Base-by-base conservation (phyloP, 2,888 invertebrate genomes). In the Tachystola acroxantha region DNA sequence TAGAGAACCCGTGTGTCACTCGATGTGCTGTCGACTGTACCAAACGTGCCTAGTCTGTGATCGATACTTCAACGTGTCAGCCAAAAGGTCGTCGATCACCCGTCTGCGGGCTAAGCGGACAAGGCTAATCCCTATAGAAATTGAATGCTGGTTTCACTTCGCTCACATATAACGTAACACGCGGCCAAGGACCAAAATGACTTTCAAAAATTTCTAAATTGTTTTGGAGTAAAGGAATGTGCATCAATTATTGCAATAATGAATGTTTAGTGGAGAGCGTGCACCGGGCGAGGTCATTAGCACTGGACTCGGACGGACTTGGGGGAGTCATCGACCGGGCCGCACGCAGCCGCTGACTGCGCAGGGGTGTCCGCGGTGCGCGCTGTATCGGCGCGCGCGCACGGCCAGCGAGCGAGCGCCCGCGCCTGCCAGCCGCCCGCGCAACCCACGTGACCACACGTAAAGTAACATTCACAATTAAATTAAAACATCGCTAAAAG, bases 301-400 rank as follows among this genome's bases (percentile, higher is more conserved):
- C 75, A 70, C 63, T 56, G 64, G 58, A 55, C 61, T 55, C 64
- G 59, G 61, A 45, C 64, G 59, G 61, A 45, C 56, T 49, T 67
- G 66, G 68, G 75, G 61, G 66, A 77, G 79, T 79, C 80, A 77
- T 75, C 76, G 80, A 77, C 79, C 80, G 79, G 53, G 46, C 59
- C 50, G 51, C 72, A 70, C 69, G 69, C 67, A 65, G 67, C 68
- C 19, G 13, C n/a, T n/a, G n/a, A n/a, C 4, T 10, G 4, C 3
- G 11, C 34, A 16, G 25, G 26, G 29, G 32, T 28, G 34, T 25
- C 10, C 38, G 12, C 32, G 10, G 26, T 62, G 64, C 45, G 49
- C 54, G 53, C 53, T 39, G 53, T 54, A 53, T 50, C 43, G 45
- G 45, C 33, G 45, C 41, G 50, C 53, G 58, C 53, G 48, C 48